Evolutionary conservation across 2,888 invertebrate genomes (phyloP).

Genomic region (Chrysodeixis includens): DNA sequence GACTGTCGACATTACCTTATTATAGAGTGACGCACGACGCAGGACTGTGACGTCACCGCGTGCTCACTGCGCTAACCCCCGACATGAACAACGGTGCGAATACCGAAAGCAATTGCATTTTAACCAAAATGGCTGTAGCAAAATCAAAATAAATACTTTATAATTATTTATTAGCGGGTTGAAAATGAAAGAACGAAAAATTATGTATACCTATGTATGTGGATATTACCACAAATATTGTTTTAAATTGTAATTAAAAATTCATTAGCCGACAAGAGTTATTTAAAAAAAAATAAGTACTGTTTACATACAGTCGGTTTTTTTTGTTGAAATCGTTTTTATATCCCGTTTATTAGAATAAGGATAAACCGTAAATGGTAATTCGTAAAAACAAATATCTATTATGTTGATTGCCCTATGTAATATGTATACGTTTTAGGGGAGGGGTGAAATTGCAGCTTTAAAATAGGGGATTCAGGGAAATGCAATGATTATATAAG

Average conservation of each 20-base stretch:
- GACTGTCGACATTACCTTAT: constrained; percentile 77
- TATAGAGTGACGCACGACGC: constrained; percentile 64
- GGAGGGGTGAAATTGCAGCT: constrained; percentile 40
- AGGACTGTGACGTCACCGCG: constrained; percentile 9
- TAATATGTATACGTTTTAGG: not conserved
- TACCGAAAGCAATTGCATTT: constrained; percentile 5
- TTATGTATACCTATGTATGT: not conserved
- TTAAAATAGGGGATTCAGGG: constrained; percentile 36
- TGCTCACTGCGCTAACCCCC: constrained; percentile 10
- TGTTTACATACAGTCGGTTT: constrained; percentile 1
- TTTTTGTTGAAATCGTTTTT: not conserved
- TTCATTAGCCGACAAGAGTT: not conserved
- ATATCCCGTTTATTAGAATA: constrained; percentile 23
- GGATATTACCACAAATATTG: not conserved
- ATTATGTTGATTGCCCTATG: not conserved
- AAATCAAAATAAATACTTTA: constrained; percentile 1
- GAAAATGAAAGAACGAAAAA: not conserved
- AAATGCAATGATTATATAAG: constrained; percentile 40
- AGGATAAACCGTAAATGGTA: constrained; percentile 16
- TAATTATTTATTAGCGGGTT: not conserved
- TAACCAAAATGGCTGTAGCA: constrained; percentile 5
- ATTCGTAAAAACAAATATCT: constrained; percentile 4
- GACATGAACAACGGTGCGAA: not conserved
- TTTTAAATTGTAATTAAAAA: not conserved
- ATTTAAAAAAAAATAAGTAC: constrained; percentile 18